Evolutionary conservation across 2,888 invertebrate species (phyloP).

Genomic region (Agonopterix subpropinquella): DNA sequence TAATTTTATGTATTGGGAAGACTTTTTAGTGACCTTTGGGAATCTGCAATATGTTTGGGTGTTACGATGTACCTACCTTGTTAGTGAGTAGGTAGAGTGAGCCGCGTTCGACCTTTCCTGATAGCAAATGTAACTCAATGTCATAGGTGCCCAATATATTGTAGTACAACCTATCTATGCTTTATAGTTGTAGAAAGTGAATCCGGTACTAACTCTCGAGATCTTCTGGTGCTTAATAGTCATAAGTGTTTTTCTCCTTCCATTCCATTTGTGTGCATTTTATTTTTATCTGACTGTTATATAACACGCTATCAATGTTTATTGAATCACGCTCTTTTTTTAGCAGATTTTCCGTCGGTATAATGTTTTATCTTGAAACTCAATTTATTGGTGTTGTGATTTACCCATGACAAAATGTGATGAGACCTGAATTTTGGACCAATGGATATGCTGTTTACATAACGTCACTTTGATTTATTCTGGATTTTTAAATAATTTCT

Average conservation of each 20-base stretch:
- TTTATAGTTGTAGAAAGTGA: slow-evolving; percentile 21
- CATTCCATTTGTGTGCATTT: slow-evolving; percentile 62
- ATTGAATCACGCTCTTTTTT: slow-evolving; percentile 2
- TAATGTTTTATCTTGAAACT: slow-evolving; percentile 5
- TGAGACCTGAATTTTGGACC: slow-evolving; percentile 53
- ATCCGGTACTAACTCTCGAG: slow-evolving; percentile 42
- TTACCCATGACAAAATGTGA: slow-evolving; percentile 43
- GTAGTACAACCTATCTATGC: background rate
- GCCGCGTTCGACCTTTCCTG: background rate
- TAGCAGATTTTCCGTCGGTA: too few relatives aligned
- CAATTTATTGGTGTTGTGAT: slow-evolving; percentile 30
- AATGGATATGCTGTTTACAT: slow-evolving; percentile 22
- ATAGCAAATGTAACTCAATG: background rate
- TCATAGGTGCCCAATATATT: slow-evolving; percentile 8
- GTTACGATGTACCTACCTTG: slow-evolving; percentile 11
- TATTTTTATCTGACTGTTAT: slow-evolving; percentile 16
- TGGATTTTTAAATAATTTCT: slow-evolving; percentile 6
- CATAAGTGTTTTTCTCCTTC: slow-evolving; percentile 52
- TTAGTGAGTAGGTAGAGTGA: background rate
- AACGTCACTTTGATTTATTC: background rate
- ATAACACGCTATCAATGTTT: background rate
- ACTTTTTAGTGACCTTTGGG: slow-evolving; percentile 51
- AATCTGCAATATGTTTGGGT: slow-evolving; percentile 68
- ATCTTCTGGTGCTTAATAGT: slow-evolving; percentile 70
- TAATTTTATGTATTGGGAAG: slow-evolving; percentile 35